Evolutionary conservation across 2,797 vertebrate genomes (phyloP).

Genomic region (Podargus strigoides): DNA sequence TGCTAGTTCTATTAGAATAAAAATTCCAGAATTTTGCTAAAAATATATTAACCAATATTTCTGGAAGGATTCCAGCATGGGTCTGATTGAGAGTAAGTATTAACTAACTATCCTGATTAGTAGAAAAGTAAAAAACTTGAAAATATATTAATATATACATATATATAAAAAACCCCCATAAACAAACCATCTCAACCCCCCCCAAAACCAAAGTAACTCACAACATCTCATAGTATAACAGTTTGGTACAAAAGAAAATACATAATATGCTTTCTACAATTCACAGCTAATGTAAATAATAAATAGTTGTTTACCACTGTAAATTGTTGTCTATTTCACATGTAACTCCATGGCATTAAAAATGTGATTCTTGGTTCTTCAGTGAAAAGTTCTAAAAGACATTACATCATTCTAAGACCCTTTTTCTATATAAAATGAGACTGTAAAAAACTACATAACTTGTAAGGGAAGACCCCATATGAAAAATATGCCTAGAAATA

Average conservation of each 20-base stretch:
- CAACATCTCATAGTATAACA: background rate
- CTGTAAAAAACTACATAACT: background rate
- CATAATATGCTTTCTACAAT: background rate
- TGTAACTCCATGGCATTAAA: background rate
- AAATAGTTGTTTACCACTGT: background rate
- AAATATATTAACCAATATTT: constrained; percentile 8
- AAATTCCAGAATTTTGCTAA: constrained; percentile 37
- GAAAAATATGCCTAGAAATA: background rate
- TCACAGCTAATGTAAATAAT: background rate
- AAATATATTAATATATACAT: background rate
- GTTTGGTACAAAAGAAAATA: background rate
- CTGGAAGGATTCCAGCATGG: constrained; percentile 22
- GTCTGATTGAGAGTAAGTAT: background rate
- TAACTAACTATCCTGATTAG: background rate
- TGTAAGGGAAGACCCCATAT: background rate
- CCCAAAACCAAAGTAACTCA: background rate
- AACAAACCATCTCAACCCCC: background rate
- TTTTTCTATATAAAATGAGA: background rate
- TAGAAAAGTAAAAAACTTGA: background rate
- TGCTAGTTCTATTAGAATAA: constrained; percentile 27
- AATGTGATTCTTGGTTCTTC: background rate
- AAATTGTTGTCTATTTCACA: background rate
- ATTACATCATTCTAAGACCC: background rate
- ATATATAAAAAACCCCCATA: background rate
- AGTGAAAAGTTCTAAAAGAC: background rate